Base-by-base conservation (phyloP, 1,140 invertebrate species). In the Protaetia brevitarsis region DNA sequence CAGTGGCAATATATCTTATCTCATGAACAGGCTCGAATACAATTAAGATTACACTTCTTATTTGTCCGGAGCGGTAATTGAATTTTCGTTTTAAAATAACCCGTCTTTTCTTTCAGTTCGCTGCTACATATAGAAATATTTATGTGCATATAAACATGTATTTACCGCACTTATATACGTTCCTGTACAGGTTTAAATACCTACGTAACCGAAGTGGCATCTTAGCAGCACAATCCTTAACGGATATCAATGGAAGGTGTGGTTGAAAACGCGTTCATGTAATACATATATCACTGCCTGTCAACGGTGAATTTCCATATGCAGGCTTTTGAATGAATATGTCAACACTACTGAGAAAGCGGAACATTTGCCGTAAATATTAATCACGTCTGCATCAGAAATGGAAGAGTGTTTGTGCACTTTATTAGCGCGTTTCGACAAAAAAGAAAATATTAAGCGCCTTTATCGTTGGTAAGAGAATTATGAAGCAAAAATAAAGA, bases 31-130 rank as follows among this genome's bases (percentile, higher is more conserved):
- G 57, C 13, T 27, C 41, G 57, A 28, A 59, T 19, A 59, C 57
- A 59, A 59, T 59, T 59, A 59, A 59, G 57, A 59, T 59, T 59
- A 59, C 29, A 11, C 13, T 59, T 59, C 57, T 59, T 59, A 29
- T 59, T 31, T 59, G 26, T 59, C 57, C 57, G 7, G 57, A 29
- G 26, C 30, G 13, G 29, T 59, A 59, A 59, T 59, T 59, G 57
- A 59, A 59, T 59, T 59, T 59, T 59, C 27, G 57, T 59, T 31
- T 31, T 29, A 59, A 28, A 28, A 59, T 29, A 28, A 59, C 7
- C 26, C 19, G 26, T 26, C 19, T 51, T 10, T 19, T 51, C 13
- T 19, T 51, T 51, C 19, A 8, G 5, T 23, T 51, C 19, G 41
- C 26, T 19, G 11, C 6, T 19, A 5, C 11, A 19, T 19, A 10